Evolutionary conservation across 1,140 invertebrate genomes (phyloP).

Genomic region (Anastatus disparis): DNA sequence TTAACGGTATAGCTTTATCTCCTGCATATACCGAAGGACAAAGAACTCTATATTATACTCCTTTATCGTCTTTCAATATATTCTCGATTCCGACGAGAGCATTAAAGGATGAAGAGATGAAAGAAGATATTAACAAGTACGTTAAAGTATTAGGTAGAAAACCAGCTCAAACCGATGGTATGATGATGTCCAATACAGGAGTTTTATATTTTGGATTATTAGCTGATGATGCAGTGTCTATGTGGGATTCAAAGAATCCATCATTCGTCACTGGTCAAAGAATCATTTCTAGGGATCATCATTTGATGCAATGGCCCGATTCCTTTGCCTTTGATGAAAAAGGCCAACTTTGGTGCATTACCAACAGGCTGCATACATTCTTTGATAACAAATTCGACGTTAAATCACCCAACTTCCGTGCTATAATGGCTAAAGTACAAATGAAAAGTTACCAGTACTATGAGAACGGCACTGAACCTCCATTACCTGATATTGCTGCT

Average conservation of each 20-base stretch:
- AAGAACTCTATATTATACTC: constrained; percentile 72
- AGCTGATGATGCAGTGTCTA: constrained; percentile 72
- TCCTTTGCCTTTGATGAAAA: constrained; percentile 75
- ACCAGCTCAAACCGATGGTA: constrained; percentile 74
- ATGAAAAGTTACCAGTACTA: constrained; percentile 74
- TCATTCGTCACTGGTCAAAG: constrained; percentile 65
- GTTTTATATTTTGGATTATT: constrained; percentile 75
- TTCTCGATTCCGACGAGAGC: constrained; percentile 71
- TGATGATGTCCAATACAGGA: constrained; percentile 76
- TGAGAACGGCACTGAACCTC: constrained; percentile 56
- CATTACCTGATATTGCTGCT: constrained; percentile 54
- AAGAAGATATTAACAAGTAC: constrained; percentile 53
- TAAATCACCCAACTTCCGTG: constrained; percentile 71
- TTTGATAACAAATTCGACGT: constrained; percentile 67
- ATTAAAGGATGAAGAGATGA: constrained; percentile 64
- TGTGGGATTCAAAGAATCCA: constrained; percentile 70
- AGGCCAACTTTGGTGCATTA: constrained; percentile 73
- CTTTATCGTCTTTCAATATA: constrained; percentile 72
- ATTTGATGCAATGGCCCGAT: constrained; percentile 77
- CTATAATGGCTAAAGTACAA: constrained; percentile 67
- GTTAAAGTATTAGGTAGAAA: constrained; percentile 72
- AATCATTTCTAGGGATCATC: constrained; percentile 73
- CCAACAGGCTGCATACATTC: constrained; percentile 75
- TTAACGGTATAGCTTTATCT: constrained; percentile 77
- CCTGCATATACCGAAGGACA: constrained; percentile 57